Evolutionary conservation across 2,113 vertebrate genomes (phyloP).

Genomic region (Corydoras sp.): DNA sequence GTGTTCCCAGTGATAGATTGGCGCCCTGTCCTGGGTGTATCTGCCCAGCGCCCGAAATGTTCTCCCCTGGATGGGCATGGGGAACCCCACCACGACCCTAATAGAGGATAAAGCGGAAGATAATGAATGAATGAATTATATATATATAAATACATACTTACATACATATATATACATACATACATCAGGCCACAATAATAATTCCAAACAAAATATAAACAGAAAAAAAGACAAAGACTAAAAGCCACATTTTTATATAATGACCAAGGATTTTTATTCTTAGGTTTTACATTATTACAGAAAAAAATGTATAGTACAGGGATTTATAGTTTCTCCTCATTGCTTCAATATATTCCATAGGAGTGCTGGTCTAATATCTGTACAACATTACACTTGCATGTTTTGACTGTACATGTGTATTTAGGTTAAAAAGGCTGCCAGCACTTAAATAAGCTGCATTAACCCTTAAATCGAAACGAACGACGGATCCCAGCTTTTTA

Average conservation of each 20-base stretch:
- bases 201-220: too few species aligned
- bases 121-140: too few species aligned
- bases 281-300: constrained; percentile 98
- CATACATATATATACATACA: too few species aligned
- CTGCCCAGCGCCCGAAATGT: too few species aligned
- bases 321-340: constrained; percentile 90
- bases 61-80: too few species aligned
- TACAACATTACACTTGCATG: constrained; percentile 85
- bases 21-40: too few species aligned
- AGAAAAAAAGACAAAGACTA: constrained; percentile 42
- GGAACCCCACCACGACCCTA: too few species aligned
- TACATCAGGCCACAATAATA: neutral
- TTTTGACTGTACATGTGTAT: constrained; percentile 47
- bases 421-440: constrained; percentile 92
- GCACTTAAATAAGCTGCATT: constrained; percentile 86
- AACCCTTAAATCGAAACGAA: constrained; percentile 68
- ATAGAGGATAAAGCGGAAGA: too few species aligned
- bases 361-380: constrained; percentile 98
- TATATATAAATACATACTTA: too few species aligned
- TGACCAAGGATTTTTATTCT: constrained; percentile 92
- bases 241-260: constrained; percentile 78
- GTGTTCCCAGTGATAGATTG: too few species aligned
- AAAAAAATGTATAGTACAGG: constrained; percentile 97
- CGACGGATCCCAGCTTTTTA: constrained; percentile 70
- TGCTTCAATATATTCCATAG: constrained; percentile 88